Evolutionary conservation across 92 coral and sea anemone genomes (phyloP).

Genomic region (Umimayanthus chanpuru): DNA sequence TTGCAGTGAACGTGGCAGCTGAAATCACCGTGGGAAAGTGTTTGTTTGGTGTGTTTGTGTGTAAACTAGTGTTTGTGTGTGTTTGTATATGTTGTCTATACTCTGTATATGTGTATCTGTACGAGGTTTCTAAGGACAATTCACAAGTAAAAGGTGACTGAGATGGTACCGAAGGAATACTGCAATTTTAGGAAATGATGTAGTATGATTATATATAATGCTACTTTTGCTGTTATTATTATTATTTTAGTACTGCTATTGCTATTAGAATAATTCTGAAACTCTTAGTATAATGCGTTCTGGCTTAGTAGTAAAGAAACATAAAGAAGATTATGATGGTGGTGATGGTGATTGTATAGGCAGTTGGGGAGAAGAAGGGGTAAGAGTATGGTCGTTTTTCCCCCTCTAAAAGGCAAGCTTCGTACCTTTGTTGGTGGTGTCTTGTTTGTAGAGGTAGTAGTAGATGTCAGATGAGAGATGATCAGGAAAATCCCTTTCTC

Average conservation of each 20-base stretch:
- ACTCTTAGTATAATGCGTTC: too few species aligned
- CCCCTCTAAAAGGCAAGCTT: neutral
- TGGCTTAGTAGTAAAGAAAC: too few species aligned
- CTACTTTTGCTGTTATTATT: too few species aligned
- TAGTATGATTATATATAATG: neutral
- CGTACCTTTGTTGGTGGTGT: neutral
- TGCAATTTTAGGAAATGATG: neutral
- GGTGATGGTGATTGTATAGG: too few species aligned
- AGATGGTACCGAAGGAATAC: neutral
- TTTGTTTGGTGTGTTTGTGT: neutral
- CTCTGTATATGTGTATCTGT: neutral
- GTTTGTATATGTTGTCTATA: neutral
- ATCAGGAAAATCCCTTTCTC: slow-evolving; percentile 41
- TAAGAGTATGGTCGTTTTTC: neutral
- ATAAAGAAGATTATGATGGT: neutral
- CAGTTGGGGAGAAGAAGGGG: too few species aligned
- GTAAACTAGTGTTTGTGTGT: neutral
- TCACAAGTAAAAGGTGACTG: too few species aligned
- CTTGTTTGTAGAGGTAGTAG: slow-evolving; percentile 49
- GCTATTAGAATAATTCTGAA: too few species aligned
- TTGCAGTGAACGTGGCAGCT: too few species aligned
- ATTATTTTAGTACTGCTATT: too few species aligned
- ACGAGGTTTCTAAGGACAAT: too few species aligned
- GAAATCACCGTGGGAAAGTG: neutral
- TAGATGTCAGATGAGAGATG: slow-evolving; percentile 57